Evolutionary conservation across 2,888 invertebrate species (phyloP).

Genomic region (Eupelmus urozonus): DNA sequence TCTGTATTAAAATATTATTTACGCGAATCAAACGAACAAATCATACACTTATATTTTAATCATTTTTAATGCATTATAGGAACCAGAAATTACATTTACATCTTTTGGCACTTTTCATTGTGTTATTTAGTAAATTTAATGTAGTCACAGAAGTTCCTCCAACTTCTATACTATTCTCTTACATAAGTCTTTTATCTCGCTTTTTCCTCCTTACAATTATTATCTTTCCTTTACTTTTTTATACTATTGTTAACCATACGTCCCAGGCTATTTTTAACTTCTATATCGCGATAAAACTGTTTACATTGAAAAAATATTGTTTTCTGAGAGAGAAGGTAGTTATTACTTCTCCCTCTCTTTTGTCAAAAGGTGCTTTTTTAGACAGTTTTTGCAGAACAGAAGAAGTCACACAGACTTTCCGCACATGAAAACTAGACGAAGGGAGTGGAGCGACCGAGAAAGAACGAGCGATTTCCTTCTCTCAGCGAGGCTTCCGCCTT

Average conservation of each 20-base stretch:
- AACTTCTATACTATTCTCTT: too few species aligned
- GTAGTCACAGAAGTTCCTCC: too few species aligned
- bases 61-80: too few species aligned
- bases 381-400: slow-evolving; percentile 13
- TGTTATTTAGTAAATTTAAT: too few species aligned
- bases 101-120: too few species aligned
- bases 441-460: slow-evolving; percentile 8
- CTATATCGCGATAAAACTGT: slow-evolving; percentile 68
- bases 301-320: slow-evolving; percentile 70
- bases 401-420: not conserved
- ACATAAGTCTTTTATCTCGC: slow-evolving; percentile 14
- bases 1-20: too few species aligned
- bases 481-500: slow-evolving; percentile 1
- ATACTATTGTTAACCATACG: too few species aligned
- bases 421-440: slow-evolving; percentile 24
- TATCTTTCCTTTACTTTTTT: slow-evolving; percentile 24
- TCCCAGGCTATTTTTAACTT: too few species aligned
- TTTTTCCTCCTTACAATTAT: not conserved
- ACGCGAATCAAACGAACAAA: too few species aligned
- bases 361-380: slow-evolving; percentile 24
- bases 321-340: slow-evolving; percentile 51
- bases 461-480: slow-evolving; percentile 47
- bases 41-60: too few species aligned
- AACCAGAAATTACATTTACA: too few species aligned
- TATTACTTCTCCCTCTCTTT: not conserved